Base-by-base conservation (phyloP, 1,140 invertebrate species). In the Leucophenga varia region DNA sequence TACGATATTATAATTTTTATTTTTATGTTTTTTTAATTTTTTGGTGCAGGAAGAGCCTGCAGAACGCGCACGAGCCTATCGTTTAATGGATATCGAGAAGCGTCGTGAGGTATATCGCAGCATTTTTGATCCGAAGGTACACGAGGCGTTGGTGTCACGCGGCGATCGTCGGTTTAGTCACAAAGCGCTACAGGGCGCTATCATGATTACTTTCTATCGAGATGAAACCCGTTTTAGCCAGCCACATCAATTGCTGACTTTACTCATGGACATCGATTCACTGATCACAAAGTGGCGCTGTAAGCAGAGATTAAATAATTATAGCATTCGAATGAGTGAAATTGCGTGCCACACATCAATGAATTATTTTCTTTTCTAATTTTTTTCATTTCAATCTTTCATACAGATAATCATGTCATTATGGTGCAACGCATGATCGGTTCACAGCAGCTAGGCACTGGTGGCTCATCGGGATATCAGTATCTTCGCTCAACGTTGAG, bases 391-490 rank as follows among this genome's bases (percentile, higher is more conserved):
- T n/a, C 21, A 18, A 25, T 10, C 16, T 28, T 9, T 36, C 19
- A 79, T 30, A 9, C 61, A 98, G 96, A 97, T 77, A 98, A 98
- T 78, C 97, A 99, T 72, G 91, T 98, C 16, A 86, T 97, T 55
- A 90, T 99, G 87, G 97, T 98, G n/a, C 95, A 98, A 76, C 82
- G 96, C 70, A 98, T 99, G 95, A 94, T 99, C 57, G 97, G 97
- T 6, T 95, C 92, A 2, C 93, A 95, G 70, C 93, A 95, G 68
- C 75, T 96, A 2, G 97, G 97, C 21, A 98, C 97, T 0, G 97
- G 96, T 25, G 97, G 97, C 5, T 98, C 95, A 28, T 95, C 94
- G 1, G 97, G 97, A 6, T 98, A 99, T 79, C 93, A 98, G 61
- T 99, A 99, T 77, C 80, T 99, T 4, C 82, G 95, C 47, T 95